Percentiles rank a stretch among this genome's conserved stretches.
phyloP scores from a whole-genome alignment of 2,888 invertebrate species.

The Lottia gigantea region DNA sequence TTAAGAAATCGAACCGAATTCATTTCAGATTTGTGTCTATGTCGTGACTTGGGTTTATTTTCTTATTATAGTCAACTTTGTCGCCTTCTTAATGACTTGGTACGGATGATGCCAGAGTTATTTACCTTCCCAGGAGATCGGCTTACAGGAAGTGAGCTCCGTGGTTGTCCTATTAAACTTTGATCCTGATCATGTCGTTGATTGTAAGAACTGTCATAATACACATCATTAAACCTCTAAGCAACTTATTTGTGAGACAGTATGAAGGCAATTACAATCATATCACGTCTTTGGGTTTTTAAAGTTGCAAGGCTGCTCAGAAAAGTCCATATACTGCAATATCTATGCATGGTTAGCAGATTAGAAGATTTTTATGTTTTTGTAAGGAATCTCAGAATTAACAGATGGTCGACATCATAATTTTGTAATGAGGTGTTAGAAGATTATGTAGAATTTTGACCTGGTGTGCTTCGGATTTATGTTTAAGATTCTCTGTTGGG shows the following conservation, averaged over 20 bases:
- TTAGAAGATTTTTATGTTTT: no score
- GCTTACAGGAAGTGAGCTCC: conserved; percentile 5
- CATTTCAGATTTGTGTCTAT: background rate
- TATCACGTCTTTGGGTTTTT: conserved; percentile 2
- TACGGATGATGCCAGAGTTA: conserved; percentile 1
- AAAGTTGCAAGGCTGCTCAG: background rate
- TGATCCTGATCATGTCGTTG: conserved; percentile 4
- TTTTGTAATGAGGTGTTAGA: no score
- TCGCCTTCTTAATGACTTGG: conserved; percentile 7
- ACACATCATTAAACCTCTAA: conserved; percentile 1
- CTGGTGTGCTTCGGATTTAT: no score
- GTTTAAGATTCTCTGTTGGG: no score
- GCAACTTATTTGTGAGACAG: background rate
- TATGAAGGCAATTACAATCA: conserved; percentile 8
- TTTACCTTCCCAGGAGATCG: conserved; percentile 6
- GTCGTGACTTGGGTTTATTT: conserved; percentile 9
- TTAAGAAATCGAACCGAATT: no score
- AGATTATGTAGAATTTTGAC: no score
- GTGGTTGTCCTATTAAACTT: conserved; percentile 8
- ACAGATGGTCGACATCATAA: no score
- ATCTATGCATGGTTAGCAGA: no score
- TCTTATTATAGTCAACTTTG: background rate
- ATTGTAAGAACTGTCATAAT: conserved; percentile 9
- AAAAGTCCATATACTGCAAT: no score
- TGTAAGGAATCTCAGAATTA: no score